These are phyloP conservation scores for Papilio elwesi DNA, from an alignment of 2,888 invertebrate species.

Conservation along the genomic window DNA sequence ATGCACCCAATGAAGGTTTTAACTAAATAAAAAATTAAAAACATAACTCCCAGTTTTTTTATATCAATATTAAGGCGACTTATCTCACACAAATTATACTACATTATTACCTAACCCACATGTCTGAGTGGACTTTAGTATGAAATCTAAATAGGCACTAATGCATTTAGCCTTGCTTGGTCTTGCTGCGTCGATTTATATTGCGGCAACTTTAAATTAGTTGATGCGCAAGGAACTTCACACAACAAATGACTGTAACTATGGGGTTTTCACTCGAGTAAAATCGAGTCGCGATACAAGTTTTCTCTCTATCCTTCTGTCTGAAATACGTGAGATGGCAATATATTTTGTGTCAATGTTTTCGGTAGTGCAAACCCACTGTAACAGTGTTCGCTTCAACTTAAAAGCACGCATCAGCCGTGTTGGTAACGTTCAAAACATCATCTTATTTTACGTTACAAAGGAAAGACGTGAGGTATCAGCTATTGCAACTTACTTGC, in stretches of 20 bases:
- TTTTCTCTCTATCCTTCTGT: too few relatives aligned
- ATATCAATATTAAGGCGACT: too few relatives aligned
- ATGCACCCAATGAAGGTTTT: too few relatives aligned
- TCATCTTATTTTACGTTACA: background rate
- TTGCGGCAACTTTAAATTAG: slow-evolving; percentile 36
- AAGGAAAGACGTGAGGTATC: background rate
- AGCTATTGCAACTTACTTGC: slow-evolving; percentile 1
- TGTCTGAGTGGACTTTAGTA: slow-evolving; percentile 35
- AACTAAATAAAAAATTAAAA: too few relatives aligned
- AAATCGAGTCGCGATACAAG: background rate
- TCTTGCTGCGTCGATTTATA: slow-evolving; percentile 30
- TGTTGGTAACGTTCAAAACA: too few relatives aligned
- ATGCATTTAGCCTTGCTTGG: slow-evolving; percentile 39
- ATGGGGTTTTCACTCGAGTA: background rate
- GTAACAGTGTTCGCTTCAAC: too few relatives aligned
- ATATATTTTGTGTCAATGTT: too few relatives aligned
- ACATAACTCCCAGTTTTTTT: too few relatives aligned
- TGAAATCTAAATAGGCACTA: slow-evolving; percentile 36
- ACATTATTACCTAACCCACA: slow-evolving; percentile 8
- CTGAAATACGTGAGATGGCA: too few relatives aligned
- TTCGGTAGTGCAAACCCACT: too few relatives aligned
- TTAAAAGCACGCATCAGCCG: too few relatives aligned
- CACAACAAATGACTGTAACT: background rate
- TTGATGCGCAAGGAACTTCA: slow-evolving; percentile 9
- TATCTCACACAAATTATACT: slow-evolving; percentile 5